These are phyloP conservation scores for Amitus sp. DNA, from an alignment of 2,888 invertebrate genomes.

Conservation along the genomic window DNA sequence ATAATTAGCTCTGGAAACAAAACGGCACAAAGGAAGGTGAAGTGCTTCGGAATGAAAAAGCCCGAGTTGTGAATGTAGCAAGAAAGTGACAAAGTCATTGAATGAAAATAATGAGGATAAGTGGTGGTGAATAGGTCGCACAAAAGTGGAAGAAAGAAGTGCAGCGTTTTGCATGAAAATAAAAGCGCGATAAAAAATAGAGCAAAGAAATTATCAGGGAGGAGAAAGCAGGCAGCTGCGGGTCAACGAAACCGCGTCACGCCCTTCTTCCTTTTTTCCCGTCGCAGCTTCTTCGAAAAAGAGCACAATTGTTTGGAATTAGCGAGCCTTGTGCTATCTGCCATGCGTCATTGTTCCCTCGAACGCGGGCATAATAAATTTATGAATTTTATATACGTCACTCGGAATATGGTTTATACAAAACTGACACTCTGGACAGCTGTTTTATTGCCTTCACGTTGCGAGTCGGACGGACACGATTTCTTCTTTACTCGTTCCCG, in stretches of 20 bases:
- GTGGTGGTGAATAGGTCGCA: no score
- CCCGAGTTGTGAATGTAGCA: constrained; percentile 12
- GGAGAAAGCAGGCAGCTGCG: constrained; percentile 25
- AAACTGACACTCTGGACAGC: constrained; percentile 18
- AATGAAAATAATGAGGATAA: neutral
- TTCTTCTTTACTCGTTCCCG: constrained; percentile 24
- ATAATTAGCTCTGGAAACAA: no score
- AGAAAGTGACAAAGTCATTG: neutral
- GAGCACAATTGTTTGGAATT: constrained; percentile 31
- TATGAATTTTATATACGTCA: constrained; percentile 33
- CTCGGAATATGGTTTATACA: constrained; percentile 14
- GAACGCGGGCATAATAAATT: constrained; percentile 29
- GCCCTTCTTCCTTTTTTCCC: neutral
- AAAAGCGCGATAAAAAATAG: neutral
- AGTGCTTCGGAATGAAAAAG: no score
- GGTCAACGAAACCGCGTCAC: constrained; percentile 21
- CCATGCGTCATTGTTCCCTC: constrained; percentile 41
- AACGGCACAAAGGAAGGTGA: no score
- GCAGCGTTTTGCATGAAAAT: neutral
- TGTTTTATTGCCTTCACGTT: constrained; percentile 28
- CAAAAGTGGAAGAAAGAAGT: neutral
- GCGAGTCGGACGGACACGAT: constrained; percentile 31
- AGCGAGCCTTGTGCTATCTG: constrained; percentile 23
- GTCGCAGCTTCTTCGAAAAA: neutral
- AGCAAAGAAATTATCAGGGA: neutral